Conservation (phyloP, 1,140 invertebrate genomes). For the Scaptomyza montana region DNA sequence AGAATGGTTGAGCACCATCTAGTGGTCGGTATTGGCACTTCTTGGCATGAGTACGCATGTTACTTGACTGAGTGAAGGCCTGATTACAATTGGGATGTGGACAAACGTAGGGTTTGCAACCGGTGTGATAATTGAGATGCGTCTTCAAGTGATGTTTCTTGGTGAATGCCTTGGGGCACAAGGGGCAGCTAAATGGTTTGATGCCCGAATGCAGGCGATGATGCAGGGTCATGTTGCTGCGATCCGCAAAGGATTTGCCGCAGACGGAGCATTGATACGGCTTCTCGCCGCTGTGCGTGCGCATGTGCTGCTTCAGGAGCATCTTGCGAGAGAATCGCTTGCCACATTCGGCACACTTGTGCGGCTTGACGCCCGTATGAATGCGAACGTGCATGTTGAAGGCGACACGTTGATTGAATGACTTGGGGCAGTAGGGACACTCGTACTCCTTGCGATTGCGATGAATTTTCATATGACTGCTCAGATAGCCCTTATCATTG, state of each 20-base stretch:
- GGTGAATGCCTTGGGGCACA: conserved; percentile 94
- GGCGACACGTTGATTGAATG: conserved; percentile 91
- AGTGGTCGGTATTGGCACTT: conserved; percentile 86
- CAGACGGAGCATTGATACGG: conserved; percentile 82
- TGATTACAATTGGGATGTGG: conserved; percentile 89
- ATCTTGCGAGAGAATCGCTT: conserved; percentile 93
- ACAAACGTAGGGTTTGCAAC: conserved; percentile 90
- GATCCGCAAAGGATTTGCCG: conserved; percentile 87
- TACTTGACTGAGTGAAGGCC: conserved; percentile 90
- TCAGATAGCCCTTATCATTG: conserved; percentile 90
- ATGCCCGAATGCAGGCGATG: conserved; percentile 91
- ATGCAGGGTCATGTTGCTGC: conserved; percentile 92
- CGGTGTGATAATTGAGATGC: conserved; percentile 92
- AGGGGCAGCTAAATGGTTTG: conserved; percentile 93
- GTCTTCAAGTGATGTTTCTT: conserved; percentile 94
- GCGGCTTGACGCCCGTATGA: conserved; percentile 92
- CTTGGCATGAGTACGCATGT: conserved; percentile 91
- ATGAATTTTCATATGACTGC: conserved; percentile 92
- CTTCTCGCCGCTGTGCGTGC: conserved; percentile 87
- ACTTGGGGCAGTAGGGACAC: conserved; percentile 89
- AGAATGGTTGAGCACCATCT: conserved; percentile 41
- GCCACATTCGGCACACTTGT: conserved; percentile 93
- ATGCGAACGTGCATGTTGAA: conserved; percentile 93
- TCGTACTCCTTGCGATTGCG: conserved; percentile 90
- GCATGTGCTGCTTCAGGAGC: conserved; percentile 90